These are phyloP conservation scores for Amiota communis DNA, from an alignment of 2,888 invertebrate species.

Conservation along the genomic window DNA sequence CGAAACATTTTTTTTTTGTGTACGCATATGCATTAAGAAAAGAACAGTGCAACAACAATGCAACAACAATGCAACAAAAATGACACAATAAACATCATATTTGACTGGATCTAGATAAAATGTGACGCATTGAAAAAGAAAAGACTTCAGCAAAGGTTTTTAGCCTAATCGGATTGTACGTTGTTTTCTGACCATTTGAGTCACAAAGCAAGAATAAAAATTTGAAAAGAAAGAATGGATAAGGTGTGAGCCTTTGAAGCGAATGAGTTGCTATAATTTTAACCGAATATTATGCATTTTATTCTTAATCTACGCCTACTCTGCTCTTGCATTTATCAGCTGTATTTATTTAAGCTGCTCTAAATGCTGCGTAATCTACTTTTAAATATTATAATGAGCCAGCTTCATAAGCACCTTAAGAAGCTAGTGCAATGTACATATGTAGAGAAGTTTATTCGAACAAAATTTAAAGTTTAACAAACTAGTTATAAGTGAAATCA, in stretches of 20 bases:
- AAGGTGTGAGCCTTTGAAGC: no score
- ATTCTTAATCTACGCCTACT: no score
- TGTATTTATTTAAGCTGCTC: conserved; percentile 59
- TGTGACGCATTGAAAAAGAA: not conserved
- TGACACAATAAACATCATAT: conserved; percentile 64
- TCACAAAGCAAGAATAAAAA: not conserved
- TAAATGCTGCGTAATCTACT: conserved; percentile 68
- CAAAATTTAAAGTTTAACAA: no score
- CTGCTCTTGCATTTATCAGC: no score
- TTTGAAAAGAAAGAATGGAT: not conserved
- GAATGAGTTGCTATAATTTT: no score
- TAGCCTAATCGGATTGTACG: conserved; percentile 64
- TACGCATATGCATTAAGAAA: not conserved
- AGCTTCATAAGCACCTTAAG: not conserved
- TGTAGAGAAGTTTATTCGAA: no score
- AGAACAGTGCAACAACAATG: conserved; percentile 28
- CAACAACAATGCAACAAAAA: conserved; percentile 45
- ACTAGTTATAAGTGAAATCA: conserved; percentile 32
- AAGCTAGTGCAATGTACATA: no score
- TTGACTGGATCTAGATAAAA: conserved; percentile 11
- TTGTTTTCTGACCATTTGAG: conserved; percentile 28
- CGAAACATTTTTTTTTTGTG: not conserved
- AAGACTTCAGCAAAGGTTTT: conserved; percentile 42
- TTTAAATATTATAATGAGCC: conserved; percentile 38
- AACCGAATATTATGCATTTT: no score